Evolutionary conservation across 2,888 invertebrate genomes (phyloP).

Genomic region (Oconnorella tubifera): DNA sequence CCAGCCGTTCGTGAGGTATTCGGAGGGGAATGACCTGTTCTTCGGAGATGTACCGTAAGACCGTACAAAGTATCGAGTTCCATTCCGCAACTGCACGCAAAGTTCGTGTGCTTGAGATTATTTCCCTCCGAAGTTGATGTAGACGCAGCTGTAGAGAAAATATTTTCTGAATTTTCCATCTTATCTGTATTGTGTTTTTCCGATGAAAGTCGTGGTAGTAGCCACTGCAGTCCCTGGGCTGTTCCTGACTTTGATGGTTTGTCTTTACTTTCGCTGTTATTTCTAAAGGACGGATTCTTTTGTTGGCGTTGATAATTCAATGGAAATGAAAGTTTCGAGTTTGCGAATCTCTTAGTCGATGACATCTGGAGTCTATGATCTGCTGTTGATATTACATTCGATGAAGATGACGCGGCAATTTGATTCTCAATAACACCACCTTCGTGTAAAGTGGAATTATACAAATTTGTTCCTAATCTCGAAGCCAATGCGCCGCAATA

Average conservation of each 20-base stretch:
- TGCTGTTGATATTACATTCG: neutral
- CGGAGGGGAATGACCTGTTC: slow-evolving; percentile 85
- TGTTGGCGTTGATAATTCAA: slow-evolving; percentile 5
- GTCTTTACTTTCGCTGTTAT: too few relatives aligned
- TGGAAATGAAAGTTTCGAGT: too few relatives aligned
- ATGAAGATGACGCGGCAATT: neutral
- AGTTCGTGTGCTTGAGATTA: slow-evolving; percentile 28
- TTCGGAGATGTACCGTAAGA: slow-evolving; percentile 60
- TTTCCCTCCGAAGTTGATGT: neutral
- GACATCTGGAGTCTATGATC: neutral
- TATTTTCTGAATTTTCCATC: too few relatives aligned
- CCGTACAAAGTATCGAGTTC: slow-evolving; percentile 47
- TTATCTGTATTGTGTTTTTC: too few relatives aligned
- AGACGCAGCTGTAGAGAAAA: too few relatives aligned
- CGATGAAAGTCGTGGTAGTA: too few relatives aligned
- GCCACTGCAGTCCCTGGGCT: too few relatives aligned
- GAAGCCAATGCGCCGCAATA: slow-evolving; percentile 20
- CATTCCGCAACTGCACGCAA: slow-evolving; percentile 28
- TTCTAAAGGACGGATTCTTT: neutral
- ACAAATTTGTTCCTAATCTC: slow-evolving; percentile 29
- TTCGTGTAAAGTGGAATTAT: slow-evolving; percentile 28
- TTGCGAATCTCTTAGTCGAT: neutral
- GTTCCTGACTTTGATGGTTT: too few relatives aligned
- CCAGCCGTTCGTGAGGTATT: neutral
- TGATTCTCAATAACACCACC: slow-evolving; percentile 2